These are phyloP conservation scores for Dasyornis broadbenti DNA, from an alignment of 2,113 vertebrate species.

Conservation along the genomic window DNA sequence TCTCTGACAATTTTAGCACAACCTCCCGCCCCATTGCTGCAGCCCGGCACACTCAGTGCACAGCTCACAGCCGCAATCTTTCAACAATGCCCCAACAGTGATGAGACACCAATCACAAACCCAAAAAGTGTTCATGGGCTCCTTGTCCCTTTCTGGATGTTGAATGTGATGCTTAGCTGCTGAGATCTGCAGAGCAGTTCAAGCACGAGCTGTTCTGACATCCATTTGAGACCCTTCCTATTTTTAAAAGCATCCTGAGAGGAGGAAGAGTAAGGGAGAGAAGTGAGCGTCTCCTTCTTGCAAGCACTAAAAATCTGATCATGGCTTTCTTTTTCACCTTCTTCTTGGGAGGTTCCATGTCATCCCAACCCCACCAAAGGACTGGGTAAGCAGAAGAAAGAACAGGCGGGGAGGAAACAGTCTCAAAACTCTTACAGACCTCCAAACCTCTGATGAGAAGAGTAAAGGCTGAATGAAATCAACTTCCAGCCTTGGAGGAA, in stretches of 20 bases:
- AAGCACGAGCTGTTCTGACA: not conserved
- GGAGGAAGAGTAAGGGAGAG: not conserved
- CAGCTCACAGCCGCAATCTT: not conserved
- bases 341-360: not conserved
- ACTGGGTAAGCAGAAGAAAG: not conserved
- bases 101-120: not conserved
- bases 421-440: not conserved
- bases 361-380: not conserved
- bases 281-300: not conserved
- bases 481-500: not conserved
- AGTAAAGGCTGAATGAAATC: not conserved
- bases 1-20: not conserved
- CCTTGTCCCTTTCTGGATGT: not conserved
- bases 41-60: not conserved
- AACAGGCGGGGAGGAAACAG: not conserved
- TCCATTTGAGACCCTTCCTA: not conserved
- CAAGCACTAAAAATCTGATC: not conserved
- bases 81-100: not conserved
- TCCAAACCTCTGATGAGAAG: not conserved
- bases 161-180: not conserved
- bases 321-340: not conserved
- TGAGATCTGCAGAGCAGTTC: not conserved
- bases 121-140: rapidly evolving
- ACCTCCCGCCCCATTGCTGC: not conserved
- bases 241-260: not conserved